phyloP scores from a whole-genome alignment of 2,888 invertebrate genomes.

The Pyrrhosoma nymphula region DNA sequence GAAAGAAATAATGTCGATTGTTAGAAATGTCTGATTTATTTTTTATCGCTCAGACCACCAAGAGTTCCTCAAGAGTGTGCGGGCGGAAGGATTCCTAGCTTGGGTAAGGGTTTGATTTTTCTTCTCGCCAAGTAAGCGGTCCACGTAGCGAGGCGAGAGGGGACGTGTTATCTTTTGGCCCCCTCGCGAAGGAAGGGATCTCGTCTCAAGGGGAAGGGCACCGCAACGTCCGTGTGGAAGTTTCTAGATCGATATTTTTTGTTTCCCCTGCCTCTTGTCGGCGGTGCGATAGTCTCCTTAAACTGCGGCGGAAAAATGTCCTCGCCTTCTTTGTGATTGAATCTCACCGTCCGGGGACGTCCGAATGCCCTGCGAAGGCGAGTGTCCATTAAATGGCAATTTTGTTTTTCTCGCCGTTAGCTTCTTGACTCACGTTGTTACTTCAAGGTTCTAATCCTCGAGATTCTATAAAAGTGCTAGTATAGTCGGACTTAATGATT shows the following conservation, averaged over 20 bases:
- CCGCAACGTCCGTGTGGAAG: background rate
- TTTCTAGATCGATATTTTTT: background rate
- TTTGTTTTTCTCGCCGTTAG: too few relatives aligned
- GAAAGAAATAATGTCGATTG: too few relatives aligned
- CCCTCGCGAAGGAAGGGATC: background rate
- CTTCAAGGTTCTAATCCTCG: too few relatives aligned
- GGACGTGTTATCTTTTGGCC: background rate
- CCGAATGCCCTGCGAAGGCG: background rate
- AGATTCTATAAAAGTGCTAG: too few relatives aligned
- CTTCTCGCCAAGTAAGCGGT: background rate
- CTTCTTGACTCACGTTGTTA: too few relatives aligned
- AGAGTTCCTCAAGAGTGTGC: background rate
- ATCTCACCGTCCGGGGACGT: background rate
- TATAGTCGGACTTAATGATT: too few relatives aligned
- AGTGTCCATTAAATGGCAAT: background rate
- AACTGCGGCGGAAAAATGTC: background rate
- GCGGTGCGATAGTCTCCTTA: background rate
- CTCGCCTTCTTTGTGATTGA: background rate
- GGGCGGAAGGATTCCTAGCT: background rate
- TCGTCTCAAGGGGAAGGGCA: background rate
- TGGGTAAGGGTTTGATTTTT: background rate
- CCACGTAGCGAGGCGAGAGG: background rate
- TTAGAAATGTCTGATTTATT: too few relatives aligned
- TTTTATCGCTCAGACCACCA: background rate
- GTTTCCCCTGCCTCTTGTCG: background rate